A percentile compares a stretch with the other conserved stretches of the same genome.
phyloP scores from a whole-genome alignment of 1,140 invertebrate genomes.

The Ctenoplectra terminalis region DNA sequence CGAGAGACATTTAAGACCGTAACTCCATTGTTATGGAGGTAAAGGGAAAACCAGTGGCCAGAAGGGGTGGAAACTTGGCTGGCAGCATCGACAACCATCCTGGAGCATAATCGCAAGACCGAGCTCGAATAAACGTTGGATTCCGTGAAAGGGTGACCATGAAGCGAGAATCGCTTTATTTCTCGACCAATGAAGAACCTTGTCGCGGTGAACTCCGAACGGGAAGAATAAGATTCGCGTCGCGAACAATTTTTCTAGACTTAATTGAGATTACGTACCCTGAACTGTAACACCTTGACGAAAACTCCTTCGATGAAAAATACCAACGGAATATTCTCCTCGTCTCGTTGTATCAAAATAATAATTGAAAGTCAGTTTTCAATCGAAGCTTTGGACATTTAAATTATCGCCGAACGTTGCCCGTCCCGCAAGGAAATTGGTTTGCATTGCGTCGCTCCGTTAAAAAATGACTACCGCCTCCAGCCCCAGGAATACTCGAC shows the following conservation, averaged over 20 bases:
- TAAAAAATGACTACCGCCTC: conserved; percentile 18
- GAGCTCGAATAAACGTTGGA: conserved; percentile 62
- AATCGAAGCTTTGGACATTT: not conserved
- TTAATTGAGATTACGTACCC: conserved; percentile 27
- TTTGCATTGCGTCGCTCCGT: conserved; percentile 14
- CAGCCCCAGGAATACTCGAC: conserved; percentile 10
- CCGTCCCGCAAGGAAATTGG: not conserved
- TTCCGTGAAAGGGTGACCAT: conserved; percentile 40
- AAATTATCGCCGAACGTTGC: conserved; percentile 6
- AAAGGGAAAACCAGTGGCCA: not conserved
- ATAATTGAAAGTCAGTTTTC: not conserved
- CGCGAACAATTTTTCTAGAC: not conserved
- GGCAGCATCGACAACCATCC: conserved; percentile 28
- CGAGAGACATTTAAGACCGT: conserved; percentile 69
- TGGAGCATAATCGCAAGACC: conserved; percentile 54
- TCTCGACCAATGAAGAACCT: conserved; percentile 18
- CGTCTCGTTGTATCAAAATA: not conserved
- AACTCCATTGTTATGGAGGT: conserved; percentile 63
- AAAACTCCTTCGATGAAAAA: no score
- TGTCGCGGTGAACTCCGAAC: conserved; percentile 47
- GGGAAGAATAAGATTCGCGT: conserved; percentile 14
- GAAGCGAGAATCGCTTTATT: conserved; percentile 54
- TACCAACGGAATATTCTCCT: no score
- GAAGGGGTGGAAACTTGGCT: not conserved
- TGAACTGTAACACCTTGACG: conserved; percentile 21